Evolutionary conservation across 2,113 vertebrate genomes (phyloP).

Genomic region (Suncus etruscus): DNA sequence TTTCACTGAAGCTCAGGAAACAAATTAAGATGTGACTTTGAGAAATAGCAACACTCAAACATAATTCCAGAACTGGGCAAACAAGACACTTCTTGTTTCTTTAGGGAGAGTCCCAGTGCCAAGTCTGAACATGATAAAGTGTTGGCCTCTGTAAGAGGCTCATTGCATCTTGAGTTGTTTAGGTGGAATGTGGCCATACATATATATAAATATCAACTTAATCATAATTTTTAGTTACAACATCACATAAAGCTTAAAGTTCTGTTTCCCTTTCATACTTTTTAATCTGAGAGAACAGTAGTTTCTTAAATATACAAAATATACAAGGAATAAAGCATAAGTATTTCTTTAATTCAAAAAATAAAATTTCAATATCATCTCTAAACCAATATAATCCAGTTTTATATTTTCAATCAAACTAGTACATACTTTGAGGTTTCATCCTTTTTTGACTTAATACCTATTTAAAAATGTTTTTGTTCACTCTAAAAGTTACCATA

Average conservation of each 20-base stretch:
- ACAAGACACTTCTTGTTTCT: constrained; percentile 63
- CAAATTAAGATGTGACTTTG: constrained; percentile 76
- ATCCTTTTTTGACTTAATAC: neutral
- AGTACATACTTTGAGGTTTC: neutral
- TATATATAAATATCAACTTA: constrained; percentile 30
- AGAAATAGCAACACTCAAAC: constrained; percentile 74
- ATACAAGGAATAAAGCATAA: constrained; percentile 25
- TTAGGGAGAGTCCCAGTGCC: constrained; percentile 62
- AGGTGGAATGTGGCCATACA: constrained; percentile 46
- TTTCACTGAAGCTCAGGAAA: constrained; percentile 65
- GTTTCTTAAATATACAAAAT: constrained; percentile 52
- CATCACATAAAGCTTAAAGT: constrained; percentile 32
- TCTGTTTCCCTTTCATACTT: neutral
- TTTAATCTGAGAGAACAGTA: constrained; percentile 21
- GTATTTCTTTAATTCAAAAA: neutral
- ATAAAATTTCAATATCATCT: constrained; percentile 40
- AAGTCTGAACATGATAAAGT: constrained; percentile 59
- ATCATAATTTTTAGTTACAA: constrained; percentile 42
- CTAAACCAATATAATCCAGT: constrained; percentile 29
- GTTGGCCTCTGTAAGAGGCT: neutral
- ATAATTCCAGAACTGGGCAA: constrained; percentile 72
- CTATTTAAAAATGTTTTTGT: constrained; percentile 22
- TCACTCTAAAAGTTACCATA: constrained; percentile 28
- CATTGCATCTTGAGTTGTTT: constrained; percentile 15
- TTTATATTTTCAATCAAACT: constrained; percentile 49